Evolutionary conservation across 1,140 invertebrate genomes (phyloP).

Genomic region (Neodiprion pinetum): DNA sequence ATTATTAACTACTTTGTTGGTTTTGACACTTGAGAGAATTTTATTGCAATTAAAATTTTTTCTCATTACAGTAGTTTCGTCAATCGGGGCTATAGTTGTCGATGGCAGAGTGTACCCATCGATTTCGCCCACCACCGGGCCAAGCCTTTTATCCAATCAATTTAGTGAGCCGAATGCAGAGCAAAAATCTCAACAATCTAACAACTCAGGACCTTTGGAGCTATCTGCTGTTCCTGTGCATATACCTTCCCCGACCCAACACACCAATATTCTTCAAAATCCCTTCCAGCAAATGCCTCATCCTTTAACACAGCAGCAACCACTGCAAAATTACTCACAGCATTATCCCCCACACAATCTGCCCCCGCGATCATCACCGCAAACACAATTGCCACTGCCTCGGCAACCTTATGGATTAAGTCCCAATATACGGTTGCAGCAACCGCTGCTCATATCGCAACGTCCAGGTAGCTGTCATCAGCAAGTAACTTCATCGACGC

Average conservation of each 20-base stretch:
- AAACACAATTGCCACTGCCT: constrained; percentile 41
- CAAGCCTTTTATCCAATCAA: constrained; percentile 24
- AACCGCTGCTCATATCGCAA: constrained; percentile 51
- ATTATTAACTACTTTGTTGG: constrained; percentile 9
- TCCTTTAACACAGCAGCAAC: constrained; percentile 36
- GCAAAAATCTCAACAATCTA: constrained; percentile 41
- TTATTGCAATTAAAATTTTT: constrained; percentile 20
- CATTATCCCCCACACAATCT: constrained; percentile 50
- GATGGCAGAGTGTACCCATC: constrained; percentile 74
- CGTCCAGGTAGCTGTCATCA: constrained; percentile 52
- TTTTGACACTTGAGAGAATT: constrained; percentile 16
- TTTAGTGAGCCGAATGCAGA: background rate
- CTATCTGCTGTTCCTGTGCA: constrained; percentile 40
- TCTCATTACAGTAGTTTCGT: constrained; percentile 68
- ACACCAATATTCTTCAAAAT: constrained; percentile 37
- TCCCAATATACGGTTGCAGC: constrained; percentile 47
- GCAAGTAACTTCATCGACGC: constrained; percentile 62
- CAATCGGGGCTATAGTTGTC: constrained; percentile 78
- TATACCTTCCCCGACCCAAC: constrained; percentile 42
- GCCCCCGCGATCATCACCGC: constrained; percentile 50
- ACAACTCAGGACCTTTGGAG: constrained; percentile 28
- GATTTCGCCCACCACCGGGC: constrained; percentile 50
- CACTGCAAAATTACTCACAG: constrained; percentile 43
- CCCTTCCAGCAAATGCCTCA: constrained; percentile 41
- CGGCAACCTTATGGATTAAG: constrained; percentile 44